These are phyloP conservation scores for Fopius arisanus DNA, from an alignment of 1,140 invertebrate genomes.

Conservation along the genomic window DNA sequence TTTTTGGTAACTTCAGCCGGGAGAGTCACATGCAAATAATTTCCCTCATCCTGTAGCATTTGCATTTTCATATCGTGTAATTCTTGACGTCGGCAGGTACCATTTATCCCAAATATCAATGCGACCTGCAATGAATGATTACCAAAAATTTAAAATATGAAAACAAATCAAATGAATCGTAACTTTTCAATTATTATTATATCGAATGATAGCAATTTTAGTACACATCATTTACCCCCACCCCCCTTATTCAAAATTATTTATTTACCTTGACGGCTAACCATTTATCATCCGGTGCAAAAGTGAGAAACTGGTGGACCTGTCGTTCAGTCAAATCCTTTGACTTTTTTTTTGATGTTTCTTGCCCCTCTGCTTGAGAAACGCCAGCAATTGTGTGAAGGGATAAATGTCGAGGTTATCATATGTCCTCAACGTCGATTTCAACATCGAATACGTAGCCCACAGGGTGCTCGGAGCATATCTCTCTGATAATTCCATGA, in stretches of 20 bases:
- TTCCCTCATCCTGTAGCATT: not conserved
- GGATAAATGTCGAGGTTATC: not conserved
- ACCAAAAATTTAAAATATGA: not conserved
- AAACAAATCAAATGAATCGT: not conserved
- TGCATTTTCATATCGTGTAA: not conserved
- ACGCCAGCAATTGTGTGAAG: not conserved
- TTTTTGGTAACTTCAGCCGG: not conserved
- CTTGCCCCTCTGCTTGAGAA: not conserved
- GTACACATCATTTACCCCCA: not conserved
- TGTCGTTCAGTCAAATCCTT: not conserved
- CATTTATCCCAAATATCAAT: conserved; percentile 27
- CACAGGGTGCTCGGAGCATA: not conserved
- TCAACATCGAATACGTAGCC: not conserved
- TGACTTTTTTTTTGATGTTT: not conserved
- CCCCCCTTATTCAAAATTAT: not conserved
- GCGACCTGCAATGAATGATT: conserved; percentile 20
- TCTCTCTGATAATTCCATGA: not conserved
- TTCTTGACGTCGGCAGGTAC: conserved; percentile 19
- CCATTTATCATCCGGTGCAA: not conserved
- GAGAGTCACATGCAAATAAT: not conserved
- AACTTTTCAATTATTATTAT: not conserved
- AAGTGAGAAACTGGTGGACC: not conserved
- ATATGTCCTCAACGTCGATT: not conserved
- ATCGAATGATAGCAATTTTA: not conserved
- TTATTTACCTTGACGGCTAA: not conserved